Conservation (phyloP, 1,140 invertebrate species). For the Drosophila paulistorum region DNA sequence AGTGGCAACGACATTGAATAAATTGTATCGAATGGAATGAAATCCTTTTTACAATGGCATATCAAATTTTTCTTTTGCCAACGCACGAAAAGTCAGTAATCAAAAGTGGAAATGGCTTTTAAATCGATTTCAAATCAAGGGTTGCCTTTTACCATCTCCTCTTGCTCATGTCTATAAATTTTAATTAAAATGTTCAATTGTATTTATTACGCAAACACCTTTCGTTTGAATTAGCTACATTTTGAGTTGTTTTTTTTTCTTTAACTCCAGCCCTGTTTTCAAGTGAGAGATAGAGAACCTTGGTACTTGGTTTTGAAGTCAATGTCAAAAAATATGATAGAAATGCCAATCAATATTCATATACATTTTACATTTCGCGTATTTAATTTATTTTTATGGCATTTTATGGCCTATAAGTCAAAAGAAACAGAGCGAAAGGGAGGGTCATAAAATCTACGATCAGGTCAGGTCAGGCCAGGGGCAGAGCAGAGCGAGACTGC, state of each 20-base stretch:
- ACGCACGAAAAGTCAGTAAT: neutral
- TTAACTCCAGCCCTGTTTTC: neutral
- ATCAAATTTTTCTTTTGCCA: constrained; percentile 2
- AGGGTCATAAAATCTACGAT: constrained; percentile 54
- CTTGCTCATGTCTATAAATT: neutral
- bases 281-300: neutral
- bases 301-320: constrained; percentile 8
- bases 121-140: constrained; percentile 1
- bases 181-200: neutral
- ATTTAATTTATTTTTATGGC: constrained; percentile 76
- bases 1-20: neutral
- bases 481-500: constrained; percentile 39
- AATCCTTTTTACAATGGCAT: constrained; percentile 9
- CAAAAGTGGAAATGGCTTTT: constrained; percentile 10
- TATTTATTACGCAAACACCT: neutral
- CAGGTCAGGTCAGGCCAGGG: constrained; percentile 8
- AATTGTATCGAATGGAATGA: neutral
- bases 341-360: constrained; percentile 75
- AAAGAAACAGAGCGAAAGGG: constrained; percentile 30
- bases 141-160: neutral
- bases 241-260: neutral
- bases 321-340: constrained; percentile 63
- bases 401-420: constrained; percentile 76
- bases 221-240: neutral
- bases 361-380: constrained; percentile 68